These are phyloP conservation scores for Chelonia mydas DNA, from an alignment of 2,797 vertebrate genomes.

Conservation along the genomic window DNA sequence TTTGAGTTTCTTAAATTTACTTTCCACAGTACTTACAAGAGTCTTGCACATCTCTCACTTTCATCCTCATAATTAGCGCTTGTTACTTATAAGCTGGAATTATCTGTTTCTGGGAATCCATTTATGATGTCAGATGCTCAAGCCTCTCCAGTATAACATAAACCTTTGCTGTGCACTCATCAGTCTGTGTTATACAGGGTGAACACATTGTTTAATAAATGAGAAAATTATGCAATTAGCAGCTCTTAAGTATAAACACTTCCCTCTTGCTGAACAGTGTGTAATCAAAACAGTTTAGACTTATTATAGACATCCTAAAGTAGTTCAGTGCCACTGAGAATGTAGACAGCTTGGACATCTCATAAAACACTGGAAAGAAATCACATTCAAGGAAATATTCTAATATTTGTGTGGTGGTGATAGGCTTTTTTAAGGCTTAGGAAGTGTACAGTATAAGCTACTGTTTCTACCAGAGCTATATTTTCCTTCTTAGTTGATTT, in stretches of 20 bases:
- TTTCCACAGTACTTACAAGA: slow-evolving; percentile 20
- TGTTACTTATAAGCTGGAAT: not conserved
- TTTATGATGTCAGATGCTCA: slow-evolving; percentile 34
- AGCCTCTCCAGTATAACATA: slow-evolving; percentile 14
- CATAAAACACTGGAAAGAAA: not conserved
- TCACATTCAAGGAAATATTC: not conserved
- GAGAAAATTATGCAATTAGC: slow-evolving; percentile 44
- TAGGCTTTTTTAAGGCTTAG: not conserved
- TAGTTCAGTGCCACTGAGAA: not conserved
- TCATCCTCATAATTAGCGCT: slow-evolving; percentile 33
- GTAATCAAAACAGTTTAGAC: slow-evolving; percentile 2
- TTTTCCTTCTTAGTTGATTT: not conserved
- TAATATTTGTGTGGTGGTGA: not conserved
- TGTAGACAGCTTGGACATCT: not conserved
- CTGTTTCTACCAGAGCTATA: not conserved
- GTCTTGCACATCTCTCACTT: not conserved
- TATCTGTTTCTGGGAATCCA: slow-evolving; percentile 29
- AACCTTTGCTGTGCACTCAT: not conserved
- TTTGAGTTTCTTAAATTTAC: not conserved
- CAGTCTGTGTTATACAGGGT: not conserved
- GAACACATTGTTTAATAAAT: slow-evolving; percentile 15
- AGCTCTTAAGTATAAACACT: not conserved
- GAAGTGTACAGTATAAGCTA: not conserved
- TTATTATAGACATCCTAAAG: not conserved
- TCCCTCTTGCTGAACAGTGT: accelerated